Base-by-base conservation (phyloP, 2,113 vertebrate species). In the Stomatorhinus ivindoensis region DNA sequence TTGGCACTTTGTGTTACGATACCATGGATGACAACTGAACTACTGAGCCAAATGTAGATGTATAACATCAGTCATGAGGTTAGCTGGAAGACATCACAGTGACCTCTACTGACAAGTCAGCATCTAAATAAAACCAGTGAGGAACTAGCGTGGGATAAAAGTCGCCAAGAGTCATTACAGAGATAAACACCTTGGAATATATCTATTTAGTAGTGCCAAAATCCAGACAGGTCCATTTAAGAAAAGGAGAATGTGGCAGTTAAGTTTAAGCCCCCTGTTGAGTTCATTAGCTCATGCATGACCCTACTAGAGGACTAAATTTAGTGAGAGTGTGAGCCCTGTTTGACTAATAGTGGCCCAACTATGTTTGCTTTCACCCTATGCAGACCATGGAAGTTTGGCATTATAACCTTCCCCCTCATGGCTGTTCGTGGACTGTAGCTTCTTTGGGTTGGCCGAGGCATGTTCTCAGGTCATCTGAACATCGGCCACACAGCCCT, bases 41-140 rank as follows among this genome's bases (percentile, higher is more conserved):
- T 80, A 19, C 35, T 19, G 35, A 19, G 73, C 35, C 31, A 42
- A 19, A 39, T 65, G 53, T n/a, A 61, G 87, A 61, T 46, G 55
- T 55, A 39, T 42, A 65, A 80, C 15, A 80, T 80, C 17, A 19
- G 73, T 80, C 58, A 53, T 88, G 42, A 10, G 87, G 35, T 15
- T 15, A 3, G 17, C 21, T 88, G 39, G 39, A 42, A 89, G 89
- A 69, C 80, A 76, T 86, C 93, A 91, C 93, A 92, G 91, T 86
- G 91, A 93, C 95, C 93, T 94, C 95, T 94, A 92, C 92, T 93
- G 92, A 94, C 47, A 0, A 3, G 0, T 83, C 89, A 95, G 90
- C 93, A 85, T 50, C 94, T 93, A 76, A 65, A 27, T 21, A 19
- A 3, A 87, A 80, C 73, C 73, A 42, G 35, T 80, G 31, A 80